Percentiles rank a stretch among this genome's conserved stretches.
Conservation (phyloP, 2,113 vertebrate species). For the Manacus vitellinus region DNA sequence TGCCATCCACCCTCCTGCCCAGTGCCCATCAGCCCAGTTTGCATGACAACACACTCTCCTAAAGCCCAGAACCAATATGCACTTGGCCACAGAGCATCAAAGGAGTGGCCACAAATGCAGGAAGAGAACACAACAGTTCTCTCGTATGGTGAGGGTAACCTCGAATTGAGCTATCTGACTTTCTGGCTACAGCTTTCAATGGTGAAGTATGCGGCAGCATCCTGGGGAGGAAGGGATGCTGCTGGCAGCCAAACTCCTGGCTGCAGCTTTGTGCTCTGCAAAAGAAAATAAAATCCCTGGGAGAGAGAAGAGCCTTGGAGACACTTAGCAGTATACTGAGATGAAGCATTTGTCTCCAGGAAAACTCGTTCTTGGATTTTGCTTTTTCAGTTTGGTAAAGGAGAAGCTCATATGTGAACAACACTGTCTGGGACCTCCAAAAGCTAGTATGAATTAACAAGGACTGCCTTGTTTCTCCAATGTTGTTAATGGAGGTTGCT, state of each 20-base stretch:
- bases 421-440: background rate
- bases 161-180: background rate
- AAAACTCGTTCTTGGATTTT: slow-evolving; percentile 39
- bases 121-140: background rate
- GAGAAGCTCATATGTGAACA: background rate
- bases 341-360: slow-evolving; percentile 18
- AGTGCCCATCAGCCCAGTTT: background rate
- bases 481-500: background rate
- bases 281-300: background rate
- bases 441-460: background rate
- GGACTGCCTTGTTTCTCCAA: background rate
- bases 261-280: background rate
- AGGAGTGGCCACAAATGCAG: background rate
- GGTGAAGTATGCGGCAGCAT: background rate
- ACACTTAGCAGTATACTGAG: background rate
- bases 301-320: slow-evolving; percentile 19
- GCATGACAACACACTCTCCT: background rate
- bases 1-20: background rate
- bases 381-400: slow-evolving; percentile 1
- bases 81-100: background rate
- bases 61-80: background rate
- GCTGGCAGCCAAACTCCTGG: background rate
- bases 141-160: background rate
- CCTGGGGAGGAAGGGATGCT: background rate
- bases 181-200: background rate